Percentiles rank a stretch among this genome's conserved stretches.
phyloP scores from a whole-genome alignment of 1,140 invertebrate genomes.

The Drosophila seguyi region DNA sequence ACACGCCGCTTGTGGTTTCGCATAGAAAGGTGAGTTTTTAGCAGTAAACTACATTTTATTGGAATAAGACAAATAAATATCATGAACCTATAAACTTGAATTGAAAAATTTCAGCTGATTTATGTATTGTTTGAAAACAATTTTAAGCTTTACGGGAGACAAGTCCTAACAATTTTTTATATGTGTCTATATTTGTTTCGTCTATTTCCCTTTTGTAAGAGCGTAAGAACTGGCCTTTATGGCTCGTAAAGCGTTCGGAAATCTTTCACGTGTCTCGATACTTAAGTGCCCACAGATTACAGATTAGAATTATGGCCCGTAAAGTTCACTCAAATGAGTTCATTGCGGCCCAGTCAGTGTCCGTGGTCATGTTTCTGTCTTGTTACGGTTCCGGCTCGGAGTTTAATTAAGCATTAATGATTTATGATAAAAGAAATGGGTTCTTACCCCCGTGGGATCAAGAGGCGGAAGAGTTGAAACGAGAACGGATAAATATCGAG shows the following conservation, averaged over 20 bases:
- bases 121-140: neutral
- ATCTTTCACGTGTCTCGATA: slow-evolving; percentile 56
- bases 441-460: slow-evolving; percentile 5
- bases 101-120: neutral
- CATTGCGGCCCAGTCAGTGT: slow-evolving; percentile 32
- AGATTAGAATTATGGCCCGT: slow-evolving; percentile 78
- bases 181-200: neutral
- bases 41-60: neutral
- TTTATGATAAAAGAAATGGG: slow-evolving; percentile 62
- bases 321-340: slow-evolving; percentile 65
- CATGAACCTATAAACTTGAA: neutral
- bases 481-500: slow-evolving; percentile 24
- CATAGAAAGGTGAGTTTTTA: slow-evolving; percentile 71
- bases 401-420: slow-evolving; percentile 69
- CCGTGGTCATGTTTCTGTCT: slow-evolving; percentile 30
- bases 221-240: slow-evolving; percentile 27
- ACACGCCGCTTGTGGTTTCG: slow-evolving; percentile 66
- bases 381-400: slow-evolving; percentile 61
- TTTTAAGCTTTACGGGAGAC: neutral
- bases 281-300: slow-evolving; percentile 56
- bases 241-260: slow-evolving; percentile 48
- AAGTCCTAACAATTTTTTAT: neutral
- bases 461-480: slow-evolving; percentile 31
- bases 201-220: slow-evolving; percentile 21
- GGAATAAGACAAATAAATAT: neutral